Evolutionary conservation across 1,140 invertebrate genomes (phyloP), one percentile per base, ranked within the genome.

Genomic region (Rhynchophorus ferrugineus): DNA sequence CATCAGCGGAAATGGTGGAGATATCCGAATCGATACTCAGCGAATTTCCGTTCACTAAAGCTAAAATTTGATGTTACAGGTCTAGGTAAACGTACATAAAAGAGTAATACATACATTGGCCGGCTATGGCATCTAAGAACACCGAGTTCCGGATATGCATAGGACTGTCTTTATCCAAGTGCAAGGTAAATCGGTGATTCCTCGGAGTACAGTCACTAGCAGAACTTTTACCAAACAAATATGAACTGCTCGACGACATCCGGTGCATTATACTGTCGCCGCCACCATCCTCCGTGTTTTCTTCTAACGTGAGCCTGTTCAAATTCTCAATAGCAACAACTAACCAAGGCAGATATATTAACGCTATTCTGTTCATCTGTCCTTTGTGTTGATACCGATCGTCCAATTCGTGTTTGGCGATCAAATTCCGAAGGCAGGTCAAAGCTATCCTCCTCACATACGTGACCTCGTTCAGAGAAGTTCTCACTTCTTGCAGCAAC

Each of bases 381-480:
- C 83, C 83, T 58, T 81, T 78, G 56, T 77, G 78, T 61, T 85
- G 79, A 69, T 95, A 97, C 52, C 94, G 74, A 65, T 91, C 87
- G 71, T 98, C 95, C 63, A 92, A 78, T 60, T 95, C 87, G 71
- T 98, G 95, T 71, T 97, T 97, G 0, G 90, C 89, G 38, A 97
- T 73, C 50, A 95, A 69, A 71, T 93, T 88, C 52, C 91, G 77
- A 18, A 97, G 73, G 9, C 89, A 84, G 17, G 72, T 71, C 47
- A 97, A 77, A 0, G 91, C 89, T 24, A 81, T 74, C 54, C 84
- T 82, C 3, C 93, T 76, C 47, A 93, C 85, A 55, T 89, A 82
- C 2, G 80, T 75, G 3, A 89, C 79, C 70, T 95, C 91, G 55
- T 85, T 85, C 1, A 97, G 75, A 0, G 91, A 87, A 14, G 81